These are phyloP conservation scores for Taenaris catops DNA, from an alignment of 2,888 invertebrate genomes.

Conservation along the genomic window DNA sequence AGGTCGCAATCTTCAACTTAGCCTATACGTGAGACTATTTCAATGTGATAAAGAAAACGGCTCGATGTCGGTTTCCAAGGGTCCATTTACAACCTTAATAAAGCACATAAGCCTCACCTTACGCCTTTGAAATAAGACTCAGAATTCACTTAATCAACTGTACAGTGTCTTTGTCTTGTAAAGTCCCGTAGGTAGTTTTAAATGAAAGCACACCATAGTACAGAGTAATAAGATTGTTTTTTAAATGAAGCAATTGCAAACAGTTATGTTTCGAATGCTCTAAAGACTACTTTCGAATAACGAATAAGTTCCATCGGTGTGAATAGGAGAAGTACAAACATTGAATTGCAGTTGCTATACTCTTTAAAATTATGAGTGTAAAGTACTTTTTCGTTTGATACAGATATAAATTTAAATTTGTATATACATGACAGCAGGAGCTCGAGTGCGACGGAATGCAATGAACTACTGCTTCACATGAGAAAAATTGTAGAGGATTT, in stretches of 20 bases:
- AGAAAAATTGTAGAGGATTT: conserved; percentile 7
- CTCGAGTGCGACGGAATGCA: conserved; percentile 70
- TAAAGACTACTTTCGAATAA: conserved; percentile 25
- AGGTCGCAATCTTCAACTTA: conserved; percentile 20
- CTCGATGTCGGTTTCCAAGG: conserved; percentile 19
- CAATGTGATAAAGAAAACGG: conserved; percentile 23
- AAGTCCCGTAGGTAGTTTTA: conserved; percentile 1
- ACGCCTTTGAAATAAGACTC: not conserved
- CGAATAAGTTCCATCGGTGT: conserved; percentile 15
- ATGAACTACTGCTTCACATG: conserved; percentile 32
- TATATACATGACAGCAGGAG: conserved; percentile 45
- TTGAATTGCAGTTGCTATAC: conserved; percentile 1
- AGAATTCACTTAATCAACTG: not conserved
- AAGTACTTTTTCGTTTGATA: conserved; percentile 1
- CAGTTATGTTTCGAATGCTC: conserved; percentile 19
- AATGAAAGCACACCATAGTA: not conserved
- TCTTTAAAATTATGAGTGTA: not conserved
- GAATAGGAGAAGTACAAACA: conserved; percentile 13
- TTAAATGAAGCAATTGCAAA: conserved; percentile 4
- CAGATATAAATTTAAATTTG: conserved; percentile 1
- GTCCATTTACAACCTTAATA: conserved; percentile 11
- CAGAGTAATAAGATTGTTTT: not conserved
- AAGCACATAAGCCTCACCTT: conserved; percentile 6
- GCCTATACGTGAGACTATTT: conserved; percentile 20
- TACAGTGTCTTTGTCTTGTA: conserved; percentile 2